A percentile compares a stretch with the other conserved stretches of the same genome.
These are phyloP conservation scores for Oreotrochilus melanogaster DNA, from an alignment of 2,113 vertebrate species.

Conservation along the genomic window DNA sequence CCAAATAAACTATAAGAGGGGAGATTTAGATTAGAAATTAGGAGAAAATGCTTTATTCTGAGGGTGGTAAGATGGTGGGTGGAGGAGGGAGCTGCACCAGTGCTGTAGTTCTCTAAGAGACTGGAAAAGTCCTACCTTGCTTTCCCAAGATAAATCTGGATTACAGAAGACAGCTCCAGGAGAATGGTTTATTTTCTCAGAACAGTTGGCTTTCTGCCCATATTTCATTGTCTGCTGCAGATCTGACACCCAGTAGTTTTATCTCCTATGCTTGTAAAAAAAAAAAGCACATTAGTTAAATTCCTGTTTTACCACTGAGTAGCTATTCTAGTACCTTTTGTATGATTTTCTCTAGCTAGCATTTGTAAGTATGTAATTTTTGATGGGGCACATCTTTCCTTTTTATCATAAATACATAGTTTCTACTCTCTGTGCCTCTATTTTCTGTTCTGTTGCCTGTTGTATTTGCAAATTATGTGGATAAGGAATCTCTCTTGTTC, in stretches of 20 bases:
- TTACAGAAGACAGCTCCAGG: background rate
- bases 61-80: too few relatives aligned
- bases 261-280: background rate
- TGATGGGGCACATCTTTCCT: background rate
- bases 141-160: background rate
- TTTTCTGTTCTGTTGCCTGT: too few relatives aligned
- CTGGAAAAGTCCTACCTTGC: background rate
- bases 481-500: too few relatives aligned
- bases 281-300: background rate
- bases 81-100: background rate
- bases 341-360: background rate
- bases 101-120: background rate
- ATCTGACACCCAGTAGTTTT: background rate
- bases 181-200: background rate
- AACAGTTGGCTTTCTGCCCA: background rate
- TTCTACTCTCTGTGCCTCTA: background rate
- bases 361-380: background rate
- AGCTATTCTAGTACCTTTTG: background rate
- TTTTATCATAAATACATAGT: background rate
- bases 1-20: background rate
- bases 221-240: background rate
- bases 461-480: too few relatives aligned
- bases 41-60: too few relatives aligned
- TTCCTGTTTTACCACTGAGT: background rate
- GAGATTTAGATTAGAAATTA: too few relatives aligned